Evolutionary conservation across 2,888 invertebrate species (phyloP), one percentile per base, ranked within the genome.

Genomic region (Sylvicola cinctus): DNA sequence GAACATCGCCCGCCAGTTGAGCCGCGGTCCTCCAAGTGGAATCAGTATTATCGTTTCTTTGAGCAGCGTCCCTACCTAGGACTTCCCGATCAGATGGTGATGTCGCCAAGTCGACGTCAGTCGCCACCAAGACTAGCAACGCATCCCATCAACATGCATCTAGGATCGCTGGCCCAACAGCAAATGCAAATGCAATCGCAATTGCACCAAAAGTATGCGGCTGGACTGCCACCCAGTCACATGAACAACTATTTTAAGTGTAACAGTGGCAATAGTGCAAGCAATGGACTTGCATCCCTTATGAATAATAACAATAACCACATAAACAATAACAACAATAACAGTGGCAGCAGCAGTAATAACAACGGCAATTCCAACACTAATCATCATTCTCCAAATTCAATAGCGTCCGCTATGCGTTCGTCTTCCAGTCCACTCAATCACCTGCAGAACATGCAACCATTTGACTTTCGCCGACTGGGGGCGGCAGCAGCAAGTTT

Each of bases 361-460:
- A n/a, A n/a, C n/a, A n/a, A n/a, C n/a, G n/a, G n/a, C n/a, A n/a
- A n/a, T n/a, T 30, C 32, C 15, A 26, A 15, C 13, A 26, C 20
- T 16, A 38, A 40, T 13, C 34, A 43, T 4, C 33, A 38, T 16
- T 36, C 44, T 14, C 30, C 46, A 31, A 39, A 32, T 16, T 38
- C 36, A 31, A 31, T 32, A n/a, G 35, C 35, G n/a, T 17, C 36
- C 17, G 38, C 39, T n/a, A 31, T 35, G 12, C 34, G 35, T 10
- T 39, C 49, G 31, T 41, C 45, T 32, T 64, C 68, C 48, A 72
- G 73, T 58, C 90, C 91, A 3, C 62, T 91, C 41, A 87, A 80
- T 55, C 74, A 84, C 46, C 64, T 91, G 32, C 88, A 90, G 60
- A 90, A 78, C 47, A 90, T 93, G 90, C 90, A 91, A 51, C 90